A percentile compares a stretch with the other conserved stretches of the same genome.
phyloP scores from a whole-genome alignment of 2,113 vertebrate species.

The Platanista minor region DNA sequence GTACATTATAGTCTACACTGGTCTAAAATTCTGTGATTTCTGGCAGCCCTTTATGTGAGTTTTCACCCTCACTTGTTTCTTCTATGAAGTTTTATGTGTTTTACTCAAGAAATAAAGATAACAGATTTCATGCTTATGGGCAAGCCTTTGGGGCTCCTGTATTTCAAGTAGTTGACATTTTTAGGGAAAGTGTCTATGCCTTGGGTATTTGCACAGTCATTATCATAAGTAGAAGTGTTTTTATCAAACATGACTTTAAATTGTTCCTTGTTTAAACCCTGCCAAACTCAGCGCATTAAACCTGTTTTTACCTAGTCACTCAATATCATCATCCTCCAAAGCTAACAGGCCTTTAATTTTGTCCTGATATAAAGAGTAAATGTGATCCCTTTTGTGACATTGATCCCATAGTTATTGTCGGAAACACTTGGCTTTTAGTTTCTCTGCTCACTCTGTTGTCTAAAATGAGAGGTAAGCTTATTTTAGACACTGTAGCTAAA shows the following conservation, averaged over 20 bases:
- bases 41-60: background rate
- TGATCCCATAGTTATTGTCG: background rate
- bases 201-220: background rate
- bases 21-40: background rate
- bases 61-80: background rate
- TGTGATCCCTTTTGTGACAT: background rate
- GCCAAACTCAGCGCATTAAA: background rate
- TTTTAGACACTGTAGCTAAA: conserved; percentile 43
- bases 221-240: background rate
- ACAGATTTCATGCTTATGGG: background rate
- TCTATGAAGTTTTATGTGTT: background rate
- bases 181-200: background rate
- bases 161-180: background rate
- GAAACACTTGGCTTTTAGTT: background rate
- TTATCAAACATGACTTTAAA: background rate
- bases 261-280: background rate
- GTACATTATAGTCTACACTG: background rate
- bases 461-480: conserved; percentile 25
- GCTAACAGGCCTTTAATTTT: background rate
- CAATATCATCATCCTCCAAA: background rate
- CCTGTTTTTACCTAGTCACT: background rate
- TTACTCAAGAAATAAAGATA: background rate
- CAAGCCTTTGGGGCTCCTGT: background rate
- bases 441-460: background rate
- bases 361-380: background rate